Percentiles rank a stretch among this genome's conserved stretches.
phyloP scores from a whole-genome alignment of 2,888 invertebrate genomes.

The Drosophila phalerata region DNA sequence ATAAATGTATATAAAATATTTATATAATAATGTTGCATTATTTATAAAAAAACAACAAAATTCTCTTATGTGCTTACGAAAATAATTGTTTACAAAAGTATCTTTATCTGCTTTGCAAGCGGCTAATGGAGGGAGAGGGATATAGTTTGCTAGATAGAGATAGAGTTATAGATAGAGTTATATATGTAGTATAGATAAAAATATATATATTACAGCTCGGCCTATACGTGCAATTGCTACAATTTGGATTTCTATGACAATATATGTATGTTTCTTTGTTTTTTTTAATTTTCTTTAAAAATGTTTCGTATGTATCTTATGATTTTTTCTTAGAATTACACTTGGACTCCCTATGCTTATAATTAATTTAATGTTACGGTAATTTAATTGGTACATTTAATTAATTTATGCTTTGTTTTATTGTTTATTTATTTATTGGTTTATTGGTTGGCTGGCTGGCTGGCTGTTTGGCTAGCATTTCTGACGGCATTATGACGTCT shows the following conservation, averaged over 20 bases:
- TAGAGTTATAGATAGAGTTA: conserved; percentile 14
- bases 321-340: conserved; percentile 61
- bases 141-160: conserved; percentile 6
- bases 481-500: neutral
- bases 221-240: conserved; percentile 32
- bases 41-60: conserved; percentile 8
- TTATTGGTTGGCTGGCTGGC: conserved; percentile 37
- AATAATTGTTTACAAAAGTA: conserved; percentile 19
- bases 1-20: neutral
- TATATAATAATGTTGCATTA: conserved; percentile 2
- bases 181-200: conserved; percentile 17
- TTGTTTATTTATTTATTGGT: conserved; percentile 49
- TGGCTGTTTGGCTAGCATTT: conserved; percentile 40
- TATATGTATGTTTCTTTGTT: conserved; percentile 7
- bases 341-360: conserved; percentile 78
- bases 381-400: conserved; percentile 71
- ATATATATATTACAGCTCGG: conserved; percentile 20
- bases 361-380: conserved; percentile 69
- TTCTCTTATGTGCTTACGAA: conserved; percentile 19
- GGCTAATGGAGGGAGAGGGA: neutral
- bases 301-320: conserved; percentile 4
- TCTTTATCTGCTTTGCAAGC: conserved; percentile 21
- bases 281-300: conserved; percentile 1
- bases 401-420: conserved; percentile 77
- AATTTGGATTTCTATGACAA: conserved; percentile 58